These are phyloP conservation scores for Neofelis nebulosa DNA, from an alignment of 2,113 vertebrate genomes.

Conservation along the genomic window DNA sequence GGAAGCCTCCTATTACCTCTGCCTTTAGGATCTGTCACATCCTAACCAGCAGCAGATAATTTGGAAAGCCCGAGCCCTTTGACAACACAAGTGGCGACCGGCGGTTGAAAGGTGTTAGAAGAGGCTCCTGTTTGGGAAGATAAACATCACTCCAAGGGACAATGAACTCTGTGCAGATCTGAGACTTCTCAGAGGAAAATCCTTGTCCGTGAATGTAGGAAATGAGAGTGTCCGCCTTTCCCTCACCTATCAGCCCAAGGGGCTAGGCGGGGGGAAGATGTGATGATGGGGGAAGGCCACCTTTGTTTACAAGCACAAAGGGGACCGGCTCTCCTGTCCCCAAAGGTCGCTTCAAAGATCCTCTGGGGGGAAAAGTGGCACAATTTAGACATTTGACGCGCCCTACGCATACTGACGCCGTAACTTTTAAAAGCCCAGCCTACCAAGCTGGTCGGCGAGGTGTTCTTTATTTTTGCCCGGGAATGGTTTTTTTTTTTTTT, in stretches of 20 bases:
- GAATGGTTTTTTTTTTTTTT: neutral
- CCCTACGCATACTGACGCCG: neutral
- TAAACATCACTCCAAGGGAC: slow-evolving; percentile 53
- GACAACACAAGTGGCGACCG: neutral
- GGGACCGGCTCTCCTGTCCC: neutral
- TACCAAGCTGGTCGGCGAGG: neutral
- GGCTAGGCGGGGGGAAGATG: neutral
- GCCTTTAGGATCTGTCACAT: slow-evolving; percentile 42
- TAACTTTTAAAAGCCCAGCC: rapidly evolving
- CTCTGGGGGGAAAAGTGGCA: slow-evolving; percentile 34
- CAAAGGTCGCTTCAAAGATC: slow-evolving; percentile 24
- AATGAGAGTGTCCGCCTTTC: slow-evolving; percentile 23
- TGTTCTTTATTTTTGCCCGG: slow-evolving; percentile 45
- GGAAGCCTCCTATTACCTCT: slow-evolving; percentile 62
- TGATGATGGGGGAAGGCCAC: neutral
- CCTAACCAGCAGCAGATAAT: slow-evolving; percentile 33
- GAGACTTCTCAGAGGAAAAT: slow-evolving; percentile 55
- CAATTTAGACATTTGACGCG: slow-evolving; percentile 64
- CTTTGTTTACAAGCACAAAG: slow-evolving; percentile 61
- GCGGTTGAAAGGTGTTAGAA: slow-evolving; percentile 60
- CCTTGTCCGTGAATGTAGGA: neutral
- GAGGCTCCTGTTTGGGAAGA: slow-evolving; percentile 30
- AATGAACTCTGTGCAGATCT: slow-evolving; percentile 34
- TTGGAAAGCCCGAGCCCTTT: neutral
- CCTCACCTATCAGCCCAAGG: neutral